Percentiles rank a stretch among this genome's conserved stretches.
These are phyloP conservation scores for Cichlasoma orientale DNA, from an alignment of 2,797 vertebrate species.

Conservation along the genomic window DNA sequence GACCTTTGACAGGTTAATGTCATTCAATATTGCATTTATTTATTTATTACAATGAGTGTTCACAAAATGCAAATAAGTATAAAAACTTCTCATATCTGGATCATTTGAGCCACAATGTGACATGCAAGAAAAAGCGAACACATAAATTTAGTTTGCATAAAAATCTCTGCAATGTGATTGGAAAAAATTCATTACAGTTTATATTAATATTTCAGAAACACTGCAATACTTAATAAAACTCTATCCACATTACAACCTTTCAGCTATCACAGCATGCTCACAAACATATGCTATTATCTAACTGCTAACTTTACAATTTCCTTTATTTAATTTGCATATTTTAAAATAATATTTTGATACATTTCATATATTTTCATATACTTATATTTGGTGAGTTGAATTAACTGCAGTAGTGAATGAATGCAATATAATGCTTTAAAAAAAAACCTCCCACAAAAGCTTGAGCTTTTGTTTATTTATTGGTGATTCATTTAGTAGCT, in stretches of 20 bases:
- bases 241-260: neutral
- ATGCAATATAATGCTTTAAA: neutral
- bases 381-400: neutral
- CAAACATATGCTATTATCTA: neutral
- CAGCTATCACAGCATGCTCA: neutral
- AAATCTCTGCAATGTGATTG: neutral
- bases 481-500: conserved; percentile 33
- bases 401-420: neutral
- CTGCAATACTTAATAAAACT: neutral
- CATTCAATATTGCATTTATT: neutral
- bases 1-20: neutral
- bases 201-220: neutral
- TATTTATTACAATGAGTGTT: neutral
- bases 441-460: neutral
- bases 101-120: neutral
- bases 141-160: neutral
- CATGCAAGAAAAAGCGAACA: neutral
- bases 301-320: neutral
- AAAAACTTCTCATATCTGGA: too few relatives aligned
- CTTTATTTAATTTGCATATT: neutral
- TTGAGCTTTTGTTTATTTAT: conserved; percentile 3
- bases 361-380: neutral
- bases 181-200: too few relatives aligned
- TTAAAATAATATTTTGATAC: neutral
- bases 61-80: too few relatives aligned